phyloP scores from a whole-genome alignment of 2,797 vertebrate genomes.

The Mallotus villosus region DNA sequence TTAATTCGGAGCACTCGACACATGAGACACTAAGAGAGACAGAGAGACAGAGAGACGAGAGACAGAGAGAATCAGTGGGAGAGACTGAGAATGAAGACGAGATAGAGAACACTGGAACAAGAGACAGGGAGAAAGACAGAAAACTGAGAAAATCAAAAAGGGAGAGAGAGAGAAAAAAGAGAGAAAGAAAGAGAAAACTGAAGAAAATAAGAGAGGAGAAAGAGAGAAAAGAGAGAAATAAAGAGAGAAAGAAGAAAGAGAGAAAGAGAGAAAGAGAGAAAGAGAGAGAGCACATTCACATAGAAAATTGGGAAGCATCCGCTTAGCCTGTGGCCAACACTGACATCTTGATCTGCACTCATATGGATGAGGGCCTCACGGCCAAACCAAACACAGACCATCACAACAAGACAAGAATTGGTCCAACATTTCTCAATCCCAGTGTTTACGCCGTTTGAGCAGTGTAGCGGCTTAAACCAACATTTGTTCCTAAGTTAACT shows the following conservation, averaged over 20 bases:
- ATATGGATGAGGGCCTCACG: constrained; percentile 11
- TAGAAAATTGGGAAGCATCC: constrained; percentile 37
- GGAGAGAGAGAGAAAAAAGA: too few species aligned
- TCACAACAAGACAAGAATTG: not conserved
- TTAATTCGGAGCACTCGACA: too few species aligned
- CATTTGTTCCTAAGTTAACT: too few species aligned
- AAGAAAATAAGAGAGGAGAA: not conserved
- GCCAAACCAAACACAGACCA: constrained; percentile 10
- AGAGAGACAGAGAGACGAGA: not conserved
- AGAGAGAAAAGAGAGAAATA: too few species aligned
- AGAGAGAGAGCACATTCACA: not conserved
- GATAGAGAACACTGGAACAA: too few species aligned
- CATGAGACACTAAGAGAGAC: not conserved
- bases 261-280: too few species aligned
- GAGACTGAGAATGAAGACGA: too few species aligned
- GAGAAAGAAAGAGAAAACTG: too few species aligned
- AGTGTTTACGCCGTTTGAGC: not conserved
- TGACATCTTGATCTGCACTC: constrained; percentile 48
- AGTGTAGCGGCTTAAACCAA: too few species aligned
- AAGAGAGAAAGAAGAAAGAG: not conserved
- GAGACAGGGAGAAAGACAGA: too few species aligned
- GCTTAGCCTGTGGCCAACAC: constrained; percentile 21
- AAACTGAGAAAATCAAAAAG: too few species aligned
- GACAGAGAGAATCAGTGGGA: not conserved
- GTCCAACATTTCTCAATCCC: not conserved